Evolutionary conservation across 2,113 vertebrate genomes (phyloP).

Genomic region (Varanus salvator): DNA sequence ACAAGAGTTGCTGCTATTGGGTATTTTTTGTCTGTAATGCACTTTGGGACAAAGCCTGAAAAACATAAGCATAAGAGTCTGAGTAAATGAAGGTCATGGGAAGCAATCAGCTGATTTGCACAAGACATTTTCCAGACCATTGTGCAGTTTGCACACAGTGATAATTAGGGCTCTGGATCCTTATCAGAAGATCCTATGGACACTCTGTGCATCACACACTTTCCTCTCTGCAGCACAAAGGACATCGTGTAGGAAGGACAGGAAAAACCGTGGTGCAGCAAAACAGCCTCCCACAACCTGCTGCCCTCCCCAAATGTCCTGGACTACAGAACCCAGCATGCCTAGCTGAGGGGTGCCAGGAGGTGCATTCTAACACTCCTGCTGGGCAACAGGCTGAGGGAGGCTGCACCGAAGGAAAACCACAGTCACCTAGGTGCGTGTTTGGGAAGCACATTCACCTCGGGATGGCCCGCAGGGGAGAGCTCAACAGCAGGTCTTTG

Average conservation of each 20-base stretch:
- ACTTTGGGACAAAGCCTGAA: constrained; percentile 12
- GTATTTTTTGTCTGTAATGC: background rate
- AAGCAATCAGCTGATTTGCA: background rate
- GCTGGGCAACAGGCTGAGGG: no score
- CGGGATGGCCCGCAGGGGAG: background rate
- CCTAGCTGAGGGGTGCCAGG: no score
- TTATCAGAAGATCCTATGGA: background rate
- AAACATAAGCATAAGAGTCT: background rate
- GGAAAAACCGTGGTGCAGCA: no score
- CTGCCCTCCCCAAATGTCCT: no score
- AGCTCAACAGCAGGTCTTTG: no score
- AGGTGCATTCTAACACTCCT: no score
- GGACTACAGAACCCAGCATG: no score
- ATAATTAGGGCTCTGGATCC: no score
- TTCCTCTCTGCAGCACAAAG: background rate
- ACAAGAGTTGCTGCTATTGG: background rate
- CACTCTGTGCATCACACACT: background rate
- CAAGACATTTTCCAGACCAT: background rate
- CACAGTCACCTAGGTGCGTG: background rate
- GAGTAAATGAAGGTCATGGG: background rate
- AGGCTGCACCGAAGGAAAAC: background rate
- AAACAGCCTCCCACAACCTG: no score
- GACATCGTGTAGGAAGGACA: background rate
- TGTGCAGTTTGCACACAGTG: background rate
- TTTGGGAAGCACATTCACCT: background rate